Base-by-base conservation (phyloP, 2,113 vertebrate species). In the Plecotus auritus region DNA sequence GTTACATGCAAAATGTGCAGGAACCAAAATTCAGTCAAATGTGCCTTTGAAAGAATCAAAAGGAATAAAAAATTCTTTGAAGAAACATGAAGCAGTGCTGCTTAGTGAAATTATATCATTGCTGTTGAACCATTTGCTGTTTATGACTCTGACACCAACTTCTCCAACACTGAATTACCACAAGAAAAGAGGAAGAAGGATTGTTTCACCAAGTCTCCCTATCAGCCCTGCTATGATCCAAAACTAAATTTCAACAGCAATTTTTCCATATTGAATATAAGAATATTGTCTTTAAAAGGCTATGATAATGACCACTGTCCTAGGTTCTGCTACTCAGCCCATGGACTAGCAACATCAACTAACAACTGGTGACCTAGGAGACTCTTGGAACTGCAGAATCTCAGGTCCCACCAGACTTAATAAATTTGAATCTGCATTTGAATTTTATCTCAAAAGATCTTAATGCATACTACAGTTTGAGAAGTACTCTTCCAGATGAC, bases 21-120 rank as follows among this genome's bases (percentile, higher is more conserved):
- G 40, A 95, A 59, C 37, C 22, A 95, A 96, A 94, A 67, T 73
- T 67, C 61, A 93, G 93, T 96, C 74, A 87, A 82, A 64, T 80
- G 8, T 91, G 49, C n/a, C 37, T 26, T 89, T 96, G 70, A 91
- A 82, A 77, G 7, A 91, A 59, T 61, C 42, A 96, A 94, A 86
- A 28, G 56, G 47, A 14, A 54, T 94, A 93, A 90, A 16, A 90
- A 42, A 69, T 91, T 86, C 69, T 85, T 83, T 81, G 28, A 83
- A 82, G 37, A 82, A 83, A 74, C 22, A 86, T 30, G 54, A 76
- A 90, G 22, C 22, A 51, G 51, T 42, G 2, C 42, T 80, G 16
- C 73, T 96, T 85, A 64, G 64, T 93, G 73, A 91, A 94, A 85
- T 72, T 82, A 23, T 28, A 67, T 85, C 49, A 80, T 49, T 80